Conservation (phyloP, 2,888 invertebrate species). For the Apotomis capreana region DNA sequence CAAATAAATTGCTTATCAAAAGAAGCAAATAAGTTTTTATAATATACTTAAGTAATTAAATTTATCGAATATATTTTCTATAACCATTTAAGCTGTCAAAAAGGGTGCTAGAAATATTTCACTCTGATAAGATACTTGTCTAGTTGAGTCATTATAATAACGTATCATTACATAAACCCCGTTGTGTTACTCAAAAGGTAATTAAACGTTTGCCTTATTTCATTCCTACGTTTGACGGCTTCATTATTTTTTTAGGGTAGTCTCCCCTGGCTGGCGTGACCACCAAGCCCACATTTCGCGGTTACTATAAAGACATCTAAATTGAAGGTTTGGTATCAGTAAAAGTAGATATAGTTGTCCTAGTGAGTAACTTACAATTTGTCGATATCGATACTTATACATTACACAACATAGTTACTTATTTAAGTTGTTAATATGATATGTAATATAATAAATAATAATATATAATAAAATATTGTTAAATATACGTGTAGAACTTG, state of each 20-base stretch:
- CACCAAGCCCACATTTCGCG: conserved; percentile 66
- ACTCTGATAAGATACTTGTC: neutral
- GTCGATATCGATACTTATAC: conserved; percentile 23
- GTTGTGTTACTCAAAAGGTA: conserved; percentile 55
- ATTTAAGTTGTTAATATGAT: no score
- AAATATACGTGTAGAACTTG: no score
- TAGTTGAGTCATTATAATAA: conserved; percentile 30
- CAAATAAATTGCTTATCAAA: no score
- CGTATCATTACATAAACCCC: conserved; percentile 37
- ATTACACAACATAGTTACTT: neutral
- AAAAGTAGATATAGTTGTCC: conserved; percentile 47
- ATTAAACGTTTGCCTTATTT: conserved; percentile 51
- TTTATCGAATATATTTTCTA: neutral
- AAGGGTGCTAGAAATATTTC: neutral
- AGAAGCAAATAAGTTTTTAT: no score
- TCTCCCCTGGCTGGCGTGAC: conserved; percentile 51
- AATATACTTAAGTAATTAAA: neutral
- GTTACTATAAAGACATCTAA: conserved; percentile 70
- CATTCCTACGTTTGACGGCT: conserved; percentile 55
- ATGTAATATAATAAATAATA: no score
- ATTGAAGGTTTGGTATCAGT: conserved; percentile 61
- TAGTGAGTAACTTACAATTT: conserved; percentile 49
- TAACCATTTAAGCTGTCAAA: neutral
- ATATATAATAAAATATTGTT: no score
- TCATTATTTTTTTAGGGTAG: conserved; percentile 67